Conservation (phyloP, 30 jellyfish, hydroid and myxozoan species). For the Sanderia malayensis region DNA sequence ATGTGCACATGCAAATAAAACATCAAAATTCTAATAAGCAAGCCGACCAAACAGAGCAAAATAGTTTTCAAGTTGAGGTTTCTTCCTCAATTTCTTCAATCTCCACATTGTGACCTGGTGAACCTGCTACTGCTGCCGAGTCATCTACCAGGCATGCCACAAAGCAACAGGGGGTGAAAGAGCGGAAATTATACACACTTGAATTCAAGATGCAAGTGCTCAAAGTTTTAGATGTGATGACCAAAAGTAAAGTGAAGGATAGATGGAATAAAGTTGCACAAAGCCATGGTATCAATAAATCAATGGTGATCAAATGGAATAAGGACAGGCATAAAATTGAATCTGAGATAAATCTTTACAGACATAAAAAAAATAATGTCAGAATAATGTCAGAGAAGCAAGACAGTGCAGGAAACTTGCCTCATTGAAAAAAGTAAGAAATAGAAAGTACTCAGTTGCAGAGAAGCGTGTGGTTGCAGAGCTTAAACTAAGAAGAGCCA, state of each 20-base stretch:
- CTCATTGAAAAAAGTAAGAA: neutral
- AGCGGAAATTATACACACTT: neutral
- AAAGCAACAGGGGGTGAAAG: neutral
- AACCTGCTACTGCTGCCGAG: neutral
- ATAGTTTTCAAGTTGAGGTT: neutral
- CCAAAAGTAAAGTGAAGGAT: neutral
- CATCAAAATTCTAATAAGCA: neutral
- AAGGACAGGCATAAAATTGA: neutral
- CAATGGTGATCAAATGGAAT: neutral
- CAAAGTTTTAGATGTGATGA: neutral
- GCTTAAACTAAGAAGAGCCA: neutral
- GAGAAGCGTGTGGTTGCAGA: neutral
- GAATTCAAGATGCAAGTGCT: neutral
- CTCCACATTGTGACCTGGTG: neutral
- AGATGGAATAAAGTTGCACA: neutral
- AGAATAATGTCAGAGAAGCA: neutral
- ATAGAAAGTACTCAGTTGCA: neutral
- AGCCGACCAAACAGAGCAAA: neutral
- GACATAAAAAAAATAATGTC: neutral
- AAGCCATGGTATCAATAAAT: neutral
- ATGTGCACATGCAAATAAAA: neutral
- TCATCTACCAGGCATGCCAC: no score
- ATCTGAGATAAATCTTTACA: neutral
- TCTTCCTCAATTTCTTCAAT: neutral
- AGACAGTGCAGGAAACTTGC: neutral